Evolutionary conservation across 2,113 vertebrate species (phyloP).

Genomic region (Plectropomus leopardus): DNA sequence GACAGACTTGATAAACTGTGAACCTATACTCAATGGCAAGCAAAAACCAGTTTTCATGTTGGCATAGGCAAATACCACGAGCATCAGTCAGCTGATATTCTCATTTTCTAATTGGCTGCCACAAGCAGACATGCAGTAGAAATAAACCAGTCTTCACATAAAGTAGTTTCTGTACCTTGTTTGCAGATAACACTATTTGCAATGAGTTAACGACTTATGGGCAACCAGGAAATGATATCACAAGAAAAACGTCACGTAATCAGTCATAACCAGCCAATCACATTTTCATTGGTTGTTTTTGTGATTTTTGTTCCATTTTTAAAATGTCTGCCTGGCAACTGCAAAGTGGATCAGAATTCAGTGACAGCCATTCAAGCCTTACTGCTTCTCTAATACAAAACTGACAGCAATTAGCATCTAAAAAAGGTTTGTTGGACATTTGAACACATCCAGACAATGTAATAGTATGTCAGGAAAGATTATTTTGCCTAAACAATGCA

Average conservation of each 20-base stretch:
- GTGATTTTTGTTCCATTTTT: not conserved
- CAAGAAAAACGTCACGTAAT: not conserved
- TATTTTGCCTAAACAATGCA: not conserved
- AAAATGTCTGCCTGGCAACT: not conserved
- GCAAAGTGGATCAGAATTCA: constrained; percentile 11
- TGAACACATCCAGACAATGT: not conserved
- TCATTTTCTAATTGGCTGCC: not conserved
- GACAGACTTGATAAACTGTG: not conserved
- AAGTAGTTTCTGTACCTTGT: not conserved
- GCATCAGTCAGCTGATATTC: not conserved
- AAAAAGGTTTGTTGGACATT: not conserved
- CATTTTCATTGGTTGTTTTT: not conserved
- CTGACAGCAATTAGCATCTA: constrained; percentile 2
- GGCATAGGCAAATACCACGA: not conserved
- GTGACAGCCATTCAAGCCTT: not conserved
- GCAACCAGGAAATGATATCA: not conserved
- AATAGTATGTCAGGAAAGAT: not conserved
- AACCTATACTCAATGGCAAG: not conserved
- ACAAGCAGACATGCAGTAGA: not conserved
- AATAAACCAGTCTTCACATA: not conserved
- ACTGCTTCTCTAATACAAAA: not conserved
- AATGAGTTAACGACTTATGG: not conserved
- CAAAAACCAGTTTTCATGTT: not conserved
- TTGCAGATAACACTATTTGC: not conserved
- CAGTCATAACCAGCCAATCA: not conserved